Percentiles rank a stretch among this genome's conserved stretches.
Evolutionary conservation across 2,797 vertebrate species (phyloP).

Genomic region (Falco rusticolus): DNA sequence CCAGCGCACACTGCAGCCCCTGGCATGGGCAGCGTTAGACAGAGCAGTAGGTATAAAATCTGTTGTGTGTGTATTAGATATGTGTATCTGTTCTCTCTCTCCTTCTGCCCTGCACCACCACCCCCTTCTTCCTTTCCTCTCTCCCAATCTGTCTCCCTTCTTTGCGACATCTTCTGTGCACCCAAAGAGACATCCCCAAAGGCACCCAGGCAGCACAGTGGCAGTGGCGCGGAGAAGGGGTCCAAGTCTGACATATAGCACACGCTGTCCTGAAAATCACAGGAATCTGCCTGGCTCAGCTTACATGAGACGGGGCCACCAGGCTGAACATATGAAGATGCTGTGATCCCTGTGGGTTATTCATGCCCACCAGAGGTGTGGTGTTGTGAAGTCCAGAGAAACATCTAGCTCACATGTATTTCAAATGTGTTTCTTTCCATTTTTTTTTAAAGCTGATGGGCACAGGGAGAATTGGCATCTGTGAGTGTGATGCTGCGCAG

Average conservation of each 20-base stretch:
- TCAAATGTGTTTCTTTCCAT: neutral
- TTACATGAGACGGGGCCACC: accelerated
- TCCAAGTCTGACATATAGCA: no score
- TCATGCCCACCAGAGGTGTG: neutral
- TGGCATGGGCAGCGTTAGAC: neutral
- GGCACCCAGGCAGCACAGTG: neutral
- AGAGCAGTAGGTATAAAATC: neutral
- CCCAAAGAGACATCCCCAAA: neutral
- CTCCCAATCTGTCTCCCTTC: accelerated
- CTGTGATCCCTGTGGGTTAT: neutral
- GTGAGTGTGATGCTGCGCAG: neutral
- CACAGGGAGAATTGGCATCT: neutral
- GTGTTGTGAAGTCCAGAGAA: neutral
- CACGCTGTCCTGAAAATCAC: neutral
- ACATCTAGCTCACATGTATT: neutral
- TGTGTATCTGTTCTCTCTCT: no score
- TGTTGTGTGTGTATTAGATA: neutral
- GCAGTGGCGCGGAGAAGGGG: neutral
- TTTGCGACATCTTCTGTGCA: neutral
- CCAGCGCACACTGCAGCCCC: neutral
- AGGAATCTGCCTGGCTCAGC: neutral
- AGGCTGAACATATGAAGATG: accelerated
- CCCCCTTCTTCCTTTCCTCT: neutral
- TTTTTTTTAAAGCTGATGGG: neutral
- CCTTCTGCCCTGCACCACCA: no score